Evolutionary conservation across 2,113 vertebrate genomes (phyloP), one percentile per base, ranked within the genome.

Genomic region (Amblyornis subalaris): DNA sequence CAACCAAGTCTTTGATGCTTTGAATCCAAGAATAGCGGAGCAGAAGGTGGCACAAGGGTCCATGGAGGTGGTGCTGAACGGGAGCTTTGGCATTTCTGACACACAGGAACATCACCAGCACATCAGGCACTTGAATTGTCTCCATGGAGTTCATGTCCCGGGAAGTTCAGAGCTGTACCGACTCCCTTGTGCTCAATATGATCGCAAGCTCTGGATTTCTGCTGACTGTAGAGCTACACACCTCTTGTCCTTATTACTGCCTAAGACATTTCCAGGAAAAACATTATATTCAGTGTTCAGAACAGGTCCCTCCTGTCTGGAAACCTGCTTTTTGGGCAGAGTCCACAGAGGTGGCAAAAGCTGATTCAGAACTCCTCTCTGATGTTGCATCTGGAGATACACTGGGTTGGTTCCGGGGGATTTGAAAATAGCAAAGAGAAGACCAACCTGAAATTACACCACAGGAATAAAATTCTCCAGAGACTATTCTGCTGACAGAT

Each of bases 391-490:
- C 66, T 84, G 69, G n/a, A 92, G 45, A 54, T 29, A 44, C 8
- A 29, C 16, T 28, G 25, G 4, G 21, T 51, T 31, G 67, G 70
- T 81, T 77, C 69, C 88, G 36, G n/a, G 45, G 90, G 54, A 69
- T 50, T 74, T 3, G 1, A 66, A 76, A 87, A 82, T 1, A 85
- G 78, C 45, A 72, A 47, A 82, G 53, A 83, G 53, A 74, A 24
- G 54, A 88, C 45, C 36, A 89, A 91, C 81, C 58, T 96, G 87
- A 94, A 94, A 82, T 85, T 72, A 65, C 66, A 78, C 73, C 66
- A 36, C 44, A 82, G 62, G 58, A 91, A 79, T 44, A 87, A 87
- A 93, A 57, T n/a, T 55, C 66, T 58, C 42, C 45, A 82, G 40
- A 53, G 76, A 69, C 48, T 58, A 17, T 79, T 89, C 54, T 94